Evolutionary conservation across 1,140 invertebrate genomes (phyloP).

Genomic region (Lepidurus couesii): DNA sequence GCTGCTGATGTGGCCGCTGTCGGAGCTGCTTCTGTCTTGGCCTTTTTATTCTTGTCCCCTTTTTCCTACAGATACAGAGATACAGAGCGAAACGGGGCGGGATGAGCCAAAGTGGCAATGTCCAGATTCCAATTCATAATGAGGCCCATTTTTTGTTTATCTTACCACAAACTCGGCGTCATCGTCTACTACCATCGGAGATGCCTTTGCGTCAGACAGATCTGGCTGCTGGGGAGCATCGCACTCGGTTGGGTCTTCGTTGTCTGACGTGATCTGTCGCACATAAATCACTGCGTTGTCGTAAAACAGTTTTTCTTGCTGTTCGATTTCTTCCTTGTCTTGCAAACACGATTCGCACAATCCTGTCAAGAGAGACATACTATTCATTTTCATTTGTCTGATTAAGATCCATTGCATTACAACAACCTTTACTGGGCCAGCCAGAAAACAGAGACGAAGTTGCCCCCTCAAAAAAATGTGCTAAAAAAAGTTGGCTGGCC

Average conservation of each 20-base stretch:
- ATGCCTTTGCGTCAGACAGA: neutral
- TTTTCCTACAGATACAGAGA: neutral
- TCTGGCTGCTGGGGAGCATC: neutral
- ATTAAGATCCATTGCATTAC: neutral
- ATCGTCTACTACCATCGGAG: neutral
- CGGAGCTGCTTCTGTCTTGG: neutral
- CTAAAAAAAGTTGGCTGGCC: too few relatives aligned
- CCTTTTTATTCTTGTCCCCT: neutral
- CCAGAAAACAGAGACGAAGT: neutral
- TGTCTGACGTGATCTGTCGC: constrained; percentile 39
- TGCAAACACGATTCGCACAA: constrained; percentile 43
- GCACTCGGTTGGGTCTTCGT: neutral
- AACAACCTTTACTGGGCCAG: neutral
- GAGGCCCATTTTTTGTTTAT: neutral
- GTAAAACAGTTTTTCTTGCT: constrained; percentile 42
- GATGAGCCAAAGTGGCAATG: neutral
- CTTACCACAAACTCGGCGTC: constrained; percentile 1
- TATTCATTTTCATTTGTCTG: constrained; percentile 29
- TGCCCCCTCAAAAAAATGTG: neutral
- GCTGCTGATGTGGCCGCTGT: constrained; percentile 34
- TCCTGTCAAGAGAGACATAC: constrained; percentile 37
- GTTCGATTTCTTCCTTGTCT: constrained; percentile 40
- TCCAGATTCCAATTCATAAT: neutral
- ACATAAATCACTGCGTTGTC: constrained; percentile 43
- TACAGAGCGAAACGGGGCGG: neutral